Percentiles rank a stretch among this genome's conserved stretches.
Conservation (phyloP, 2,113 vertebrate species). For the Dendropsophus ebraccatus region DNA sequence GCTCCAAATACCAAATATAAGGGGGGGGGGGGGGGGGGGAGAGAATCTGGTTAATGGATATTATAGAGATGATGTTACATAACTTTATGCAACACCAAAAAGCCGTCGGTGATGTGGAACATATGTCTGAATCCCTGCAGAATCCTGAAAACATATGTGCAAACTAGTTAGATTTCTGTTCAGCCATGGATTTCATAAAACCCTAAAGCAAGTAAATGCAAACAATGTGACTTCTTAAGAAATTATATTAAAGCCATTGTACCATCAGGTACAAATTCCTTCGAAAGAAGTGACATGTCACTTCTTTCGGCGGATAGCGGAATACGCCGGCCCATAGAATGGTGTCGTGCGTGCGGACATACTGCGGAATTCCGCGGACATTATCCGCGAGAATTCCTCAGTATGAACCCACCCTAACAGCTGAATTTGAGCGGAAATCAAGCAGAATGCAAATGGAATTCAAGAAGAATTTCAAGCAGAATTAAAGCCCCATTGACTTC, state of each 20-base stretch:
- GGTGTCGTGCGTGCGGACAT: too few species aligned
- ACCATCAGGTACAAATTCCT: too few species aligned
- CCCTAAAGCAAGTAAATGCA: not conserved
- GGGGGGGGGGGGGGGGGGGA: not conserved
- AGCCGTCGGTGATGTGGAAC: constrained; percentile 45
- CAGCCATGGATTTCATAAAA: constrained; percentile 29
- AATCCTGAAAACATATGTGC: constrained; percentile 44
- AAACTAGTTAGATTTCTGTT: constrained; percentile 35
- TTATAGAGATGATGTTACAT: constrained; percentile 49
- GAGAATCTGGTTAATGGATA: constrained; percentile 31
- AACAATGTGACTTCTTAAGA: not conserved
- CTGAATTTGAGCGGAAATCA: too few species aligned
- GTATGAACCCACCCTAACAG: too few species aligned
- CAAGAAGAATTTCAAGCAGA: too few species aligned
- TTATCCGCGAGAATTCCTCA: too few species aligned
- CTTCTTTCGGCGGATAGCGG: too few species aligned
- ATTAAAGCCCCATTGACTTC: too few species aligned
- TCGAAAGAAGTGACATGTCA: too few species aligned
- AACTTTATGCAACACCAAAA: constrained; percentile 49
- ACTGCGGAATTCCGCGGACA: too few species aligned
- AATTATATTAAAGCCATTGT: not conserved
- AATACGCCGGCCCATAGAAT: too few species aligned
- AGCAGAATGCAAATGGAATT: too few species aligned
- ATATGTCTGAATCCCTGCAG: constrained; percentile 19
- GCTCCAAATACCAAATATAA: constrained; percentile 12